Percentiles rank a stretch among this genome's conserved stretches.
phyloP scores from a whole-genome alignment of 2,888 invertebrate genomes.

The Pediacus dermestoides region DNA sequence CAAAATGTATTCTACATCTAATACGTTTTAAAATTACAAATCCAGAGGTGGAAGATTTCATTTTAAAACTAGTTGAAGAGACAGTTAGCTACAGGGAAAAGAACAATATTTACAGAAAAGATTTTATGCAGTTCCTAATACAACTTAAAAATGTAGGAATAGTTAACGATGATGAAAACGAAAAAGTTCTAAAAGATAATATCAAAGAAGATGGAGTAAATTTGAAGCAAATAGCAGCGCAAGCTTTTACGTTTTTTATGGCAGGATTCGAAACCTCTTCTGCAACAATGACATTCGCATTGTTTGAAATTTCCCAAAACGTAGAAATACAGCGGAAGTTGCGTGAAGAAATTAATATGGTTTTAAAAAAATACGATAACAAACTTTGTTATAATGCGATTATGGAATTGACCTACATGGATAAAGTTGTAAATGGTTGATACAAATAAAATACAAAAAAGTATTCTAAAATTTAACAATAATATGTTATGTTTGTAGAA shows the following conservation, averaged over 20 bases:
- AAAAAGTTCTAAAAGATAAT: constrained; percentile 25
- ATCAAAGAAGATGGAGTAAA: constrained; percentile 29
- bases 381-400: constrained; percentile 31
- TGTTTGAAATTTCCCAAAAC: constrained; percentile 23
- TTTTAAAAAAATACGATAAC: constrained; percentile 23
- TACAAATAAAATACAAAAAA: not conserved
- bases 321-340: constrained; percentile 22
- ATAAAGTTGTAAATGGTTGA: constrained; percentile 47
- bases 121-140: constrained; percentile 55
- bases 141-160: too few species aligned
- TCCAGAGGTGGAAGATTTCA: constrained; percentile 20
- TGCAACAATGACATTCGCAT: constrained; percentile 24
- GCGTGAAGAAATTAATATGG: constrained; percentile 24
- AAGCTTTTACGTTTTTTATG: constrained; percentile 25
- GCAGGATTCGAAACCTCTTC: constrained; percentile 30
- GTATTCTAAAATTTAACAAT: constrained; percentile 5
- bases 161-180: constrained; percentile 41
- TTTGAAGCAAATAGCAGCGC: constrained; percentile 23
- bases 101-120: constrained; percentile 45
- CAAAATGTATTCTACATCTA: not conserved
- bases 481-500: constrained; percentile 33
- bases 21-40: not conserved
- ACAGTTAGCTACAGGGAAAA: constrained; percentile 46
- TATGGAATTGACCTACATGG: constrained; percentile 41
- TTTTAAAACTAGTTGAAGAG: constrained; percentile 38